Percentiles rank a stretch among this genome's conserved stretches.
These are phyloP conservation scores for Nymphalis urticae DNA, from an alignment of 2,888 invertebrate genomes.

Conservation along the genomic window DNA sequence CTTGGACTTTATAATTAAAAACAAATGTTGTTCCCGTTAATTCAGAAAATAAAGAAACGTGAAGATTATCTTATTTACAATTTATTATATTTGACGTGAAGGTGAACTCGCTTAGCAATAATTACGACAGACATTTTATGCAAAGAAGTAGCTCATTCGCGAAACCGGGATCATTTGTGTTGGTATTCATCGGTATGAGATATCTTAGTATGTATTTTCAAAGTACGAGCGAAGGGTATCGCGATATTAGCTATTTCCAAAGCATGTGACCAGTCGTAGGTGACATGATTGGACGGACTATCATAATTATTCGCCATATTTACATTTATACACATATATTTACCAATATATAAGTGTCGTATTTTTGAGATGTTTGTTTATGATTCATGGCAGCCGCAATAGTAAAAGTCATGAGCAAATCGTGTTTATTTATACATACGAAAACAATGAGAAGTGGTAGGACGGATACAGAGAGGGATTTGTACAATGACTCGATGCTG, in stretches of 20 bases:
- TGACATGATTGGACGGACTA: slow-evolving; percentile 7
- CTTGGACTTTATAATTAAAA: background rate
- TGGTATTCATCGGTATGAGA: too few relatives aligned
- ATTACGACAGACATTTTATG: background rate
- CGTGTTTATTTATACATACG: slow-evolving; percentile 12
- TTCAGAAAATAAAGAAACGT: background rate
- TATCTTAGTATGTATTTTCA: too few relatives aligned
- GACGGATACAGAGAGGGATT: background rate
- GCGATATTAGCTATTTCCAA: too few relatives aligned
- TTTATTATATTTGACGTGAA: background rate
- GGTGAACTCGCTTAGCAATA: slow-evolving; percentile 10
- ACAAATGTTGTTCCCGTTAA: background rate
- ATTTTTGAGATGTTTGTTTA: slow-evolving; percentile 34
- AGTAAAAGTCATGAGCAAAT: slow-evolving; percentile 23
- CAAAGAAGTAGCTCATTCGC: too few relatives aligned
- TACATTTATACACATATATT: slow-evolving; percentile 27
- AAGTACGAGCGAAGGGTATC: too few relatives aligned
- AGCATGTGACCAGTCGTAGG: background rate
- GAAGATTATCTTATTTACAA: slow-evolving; percentile 3
- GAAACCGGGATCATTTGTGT: too few relatives aligned
- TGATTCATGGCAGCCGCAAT: slow-evolving; percentile 27
- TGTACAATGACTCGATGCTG: background rate
- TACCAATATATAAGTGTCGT: slow-evolving; percentile 26
- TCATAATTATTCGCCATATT: slow-evolving; percentile 27
- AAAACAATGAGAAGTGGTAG: slow-evolving; percentile 4